phyloP scores from a whole-genome alignment of 1,140 invertebrate species.

The Gonioctena quinquepunctata region DNA sequence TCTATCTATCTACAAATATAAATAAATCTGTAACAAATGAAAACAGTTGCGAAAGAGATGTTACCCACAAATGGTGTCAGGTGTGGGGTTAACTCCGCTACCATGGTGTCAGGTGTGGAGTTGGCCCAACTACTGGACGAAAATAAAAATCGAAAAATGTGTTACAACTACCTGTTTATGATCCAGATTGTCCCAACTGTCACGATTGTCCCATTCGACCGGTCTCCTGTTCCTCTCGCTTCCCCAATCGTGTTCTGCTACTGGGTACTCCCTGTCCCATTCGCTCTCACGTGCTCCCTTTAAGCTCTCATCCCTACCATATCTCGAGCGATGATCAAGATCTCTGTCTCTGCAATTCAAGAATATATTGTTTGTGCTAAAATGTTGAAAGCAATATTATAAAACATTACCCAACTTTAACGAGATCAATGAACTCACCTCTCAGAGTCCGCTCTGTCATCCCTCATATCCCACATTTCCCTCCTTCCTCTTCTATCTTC shows the following conservation, averaged over 20 bases:
- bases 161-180: constrained; percentile 17
- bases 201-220: constrained; percentile 47
- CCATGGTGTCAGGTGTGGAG: too few relatives aligned
- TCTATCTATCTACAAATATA: too few relatives aligned
- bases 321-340: constrained; percentile 27
- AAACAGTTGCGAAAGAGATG: too few relatives aligned
- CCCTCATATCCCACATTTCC: constrained; percentile 51
- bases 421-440: constrained; percentile 10
- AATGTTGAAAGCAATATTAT: too few relatives aligned
- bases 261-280: constrained; percentile 38
- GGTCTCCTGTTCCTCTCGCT: constrained; percentile 36
- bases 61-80: too few relatives aligned
- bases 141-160: too few relatives aligned
- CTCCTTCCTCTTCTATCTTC: constrained; percentile 45
- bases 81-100: too few relatives aligned
- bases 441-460: constrained; percentile 39
- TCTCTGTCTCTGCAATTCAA: constrained; percentile 6
- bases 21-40: too few relatives aligned
- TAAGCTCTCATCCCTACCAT: constrained; percentile 39
- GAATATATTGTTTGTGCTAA: too few relatives aligned
- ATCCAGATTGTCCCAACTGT: constrained; percentile 36
- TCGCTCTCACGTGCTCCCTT: constrained; percentile 36
- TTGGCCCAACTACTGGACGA: too few relatives aligned
- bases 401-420: too few relatives aligned
- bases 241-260: constrained; percentile 46